Conservation (phyloP, 1,140 invertebrate genomes). For the Zaprionus lachaisei region DNA sequence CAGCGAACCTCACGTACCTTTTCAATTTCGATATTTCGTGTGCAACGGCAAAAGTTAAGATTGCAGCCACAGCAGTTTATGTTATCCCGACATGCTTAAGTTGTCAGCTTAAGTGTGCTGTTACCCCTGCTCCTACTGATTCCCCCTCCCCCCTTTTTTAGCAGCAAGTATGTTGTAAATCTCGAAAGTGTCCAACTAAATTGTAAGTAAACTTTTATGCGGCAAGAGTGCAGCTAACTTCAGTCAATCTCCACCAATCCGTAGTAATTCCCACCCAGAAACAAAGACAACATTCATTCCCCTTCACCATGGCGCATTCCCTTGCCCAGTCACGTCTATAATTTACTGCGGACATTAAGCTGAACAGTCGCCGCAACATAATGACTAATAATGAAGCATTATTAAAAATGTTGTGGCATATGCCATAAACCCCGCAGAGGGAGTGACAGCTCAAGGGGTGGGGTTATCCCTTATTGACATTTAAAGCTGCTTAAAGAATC, state of each 20-base stretch:
- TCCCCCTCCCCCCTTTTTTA: neutral
- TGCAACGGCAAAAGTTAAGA: neutral
- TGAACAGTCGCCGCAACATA: conserved; percentile 54
- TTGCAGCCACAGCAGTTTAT: neutral
- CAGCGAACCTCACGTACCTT: neutral
- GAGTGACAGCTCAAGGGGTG: neutral
- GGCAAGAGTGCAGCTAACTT: conserved; percentile 7
- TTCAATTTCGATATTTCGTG: neutral
- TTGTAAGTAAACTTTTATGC: conserved; percentile 32
- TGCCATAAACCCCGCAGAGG: neutral
- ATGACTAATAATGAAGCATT: conserved; percentile 70
- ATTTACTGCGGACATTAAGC: conserved; percentile 42
- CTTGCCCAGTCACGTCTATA: conserved; percentile 16
- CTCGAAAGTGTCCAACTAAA: conserved; percentile 23
- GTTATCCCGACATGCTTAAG: neutral
- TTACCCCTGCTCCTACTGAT: neutral
- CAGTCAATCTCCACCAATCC: conserved; percentile 7
- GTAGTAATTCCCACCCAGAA: conserved; percentile 2
- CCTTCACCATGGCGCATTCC: neutral
- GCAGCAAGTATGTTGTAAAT: conserved; percentile 26
- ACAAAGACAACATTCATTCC: neutral
- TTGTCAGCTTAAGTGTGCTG: conserved; percentile 3
- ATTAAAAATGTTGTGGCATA: conserved; percentile 54
- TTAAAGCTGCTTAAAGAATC: conserved; percentile 13
- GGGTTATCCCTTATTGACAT: neutral